A percentile compares a stretch with the other conserved stretches of the same genome.
Evolutionary conservation across 2,113 vertebrate species (phyloP).

Genomic region (Apus apus): DNA sequence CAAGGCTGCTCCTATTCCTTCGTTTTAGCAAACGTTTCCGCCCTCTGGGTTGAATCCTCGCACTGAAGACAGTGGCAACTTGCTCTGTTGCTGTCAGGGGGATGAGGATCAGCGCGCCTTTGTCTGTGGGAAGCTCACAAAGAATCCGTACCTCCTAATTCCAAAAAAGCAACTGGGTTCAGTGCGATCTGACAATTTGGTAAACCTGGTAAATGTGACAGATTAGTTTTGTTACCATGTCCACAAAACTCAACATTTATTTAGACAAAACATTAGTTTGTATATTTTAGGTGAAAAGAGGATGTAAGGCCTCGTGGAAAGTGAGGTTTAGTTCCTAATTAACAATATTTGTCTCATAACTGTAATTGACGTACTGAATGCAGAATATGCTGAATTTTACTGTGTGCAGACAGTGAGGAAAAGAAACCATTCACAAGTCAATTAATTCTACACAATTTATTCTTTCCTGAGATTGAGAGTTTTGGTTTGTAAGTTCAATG

Average conservation of each 20-base stretch:
- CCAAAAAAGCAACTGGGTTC: not conserved
- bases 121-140: not conserved
- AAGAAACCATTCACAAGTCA: not conserved
- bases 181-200: not conserved
- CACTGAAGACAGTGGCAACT: not conserved
- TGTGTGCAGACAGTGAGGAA: not conserved
- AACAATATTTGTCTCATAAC: not conserved
- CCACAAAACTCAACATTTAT: not conserved
- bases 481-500: not conserved
- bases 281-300: not conserved
- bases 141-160: not conserved
- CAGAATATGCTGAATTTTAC: not conserved
- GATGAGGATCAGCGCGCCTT: not conserved
- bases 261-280: not conserved
- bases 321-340: not conserved
- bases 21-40: not conserved
- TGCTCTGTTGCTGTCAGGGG: not conserved
- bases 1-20: slow-evolving; percentile 41
- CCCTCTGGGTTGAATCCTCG: not conserved
- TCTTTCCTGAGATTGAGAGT: not conserved
- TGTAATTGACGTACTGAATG: not conserved
- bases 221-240: not conserved
- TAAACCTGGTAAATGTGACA: not conserved
- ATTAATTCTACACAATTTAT: not conserved
- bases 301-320: not conserved